Percentiles rank a stretch among this genome's conserved stretches.
These are phyloP conservation scores for Prosopocoilus inquinatus DNA, from an alignment of 2,888 invertebrate species.

Conservation along the genomic window DNA sequence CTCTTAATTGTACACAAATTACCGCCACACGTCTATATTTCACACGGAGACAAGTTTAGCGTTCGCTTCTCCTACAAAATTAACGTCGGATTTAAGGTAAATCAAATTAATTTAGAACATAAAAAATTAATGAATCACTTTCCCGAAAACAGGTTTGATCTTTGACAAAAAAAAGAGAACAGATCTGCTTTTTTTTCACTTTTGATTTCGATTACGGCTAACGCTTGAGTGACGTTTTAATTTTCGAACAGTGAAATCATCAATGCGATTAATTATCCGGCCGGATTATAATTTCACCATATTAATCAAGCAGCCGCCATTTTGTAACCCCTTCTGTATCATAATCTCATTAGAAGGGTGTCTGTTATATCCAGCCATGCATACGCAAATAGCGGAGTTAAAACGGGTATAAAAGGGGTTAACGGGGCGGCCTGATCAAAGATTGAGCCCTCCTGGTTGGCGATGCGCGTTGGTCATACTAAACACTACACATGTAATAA, in stretches of 20 bases:
- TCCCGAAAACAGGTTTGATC: no score
- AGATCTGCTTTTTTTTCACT: neutral
- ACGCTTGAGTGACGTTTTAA: conserved; percentile 19
- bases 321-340: conserved; percentile 50
- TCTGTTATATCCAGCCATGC: conserved; percentile 48
- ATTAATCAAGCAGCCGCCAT: conserved; percentile 45
- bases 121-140: neutral
- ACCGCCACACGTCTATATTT: conserved; percentile 3
- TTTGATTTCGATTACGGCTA: no score
- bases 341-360: conserved; percentile 53
- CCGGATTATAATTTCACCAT: conserved; percentile 32
- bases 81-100: no score
- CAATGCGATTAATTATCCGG: conserved; percentile 27
- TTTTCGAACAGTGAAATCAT: conserved; percentile 23
- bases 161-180: neutral
- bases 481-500: conserved; percentile 35
- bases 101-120: neutral
- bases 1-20: conserved; percentile 14
- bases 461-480: conserved; percentile 31
- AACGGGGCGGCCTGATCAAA: conserved; percentile 37
- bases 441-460: conserved; percentile 30
- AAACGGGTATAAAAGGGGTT: conserved; percentile 35
- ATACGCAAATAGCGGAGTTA: conserved; percentile 40
- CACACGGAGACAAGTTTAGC: no score
- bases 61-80: no score